Percentiles rank a stretch among this genome's conserved stretches.
These are phyloP conservation scores for Syngnathus rostellatus DNA, from an alignment of 2,797 vertebrate species.

Conservation along the genomic window DNA sequence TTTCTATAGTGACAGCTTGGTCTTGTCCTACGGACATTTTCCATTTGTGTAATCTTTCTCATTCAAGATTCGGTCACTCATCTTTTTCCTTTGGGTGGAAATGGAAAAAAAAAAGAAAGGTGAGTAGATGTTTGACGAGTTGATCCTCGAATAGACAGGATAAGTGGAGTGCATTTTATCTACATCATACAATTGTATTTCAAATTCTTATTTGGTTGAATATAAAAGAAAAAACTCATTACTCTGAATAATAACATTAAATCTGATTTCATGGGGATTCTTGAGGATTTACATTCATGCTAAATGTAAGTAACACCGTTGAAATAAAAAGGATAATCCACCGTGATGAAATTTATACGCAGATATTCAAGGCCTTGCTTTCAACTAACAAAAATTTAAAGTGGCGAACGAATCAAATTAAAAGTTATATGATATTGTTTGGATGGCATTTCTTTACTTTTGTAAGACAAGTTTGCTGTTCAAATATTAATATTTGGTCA, in stretches of 20 bases:
- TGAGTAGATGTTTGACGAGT: constrained; percentile 32
- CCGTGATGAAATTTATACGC: not conserved
- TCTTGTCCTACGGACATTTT: constrained; percentile 32
- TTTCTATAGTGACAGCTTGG: constrained; percentile 21
- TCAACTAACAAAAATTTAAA: not conserved
- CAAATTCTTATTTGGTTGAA: not conserved
- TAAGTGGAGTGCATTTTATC: constrained; percentile 32
- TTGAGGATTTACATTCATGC: constrained; percentile 33
- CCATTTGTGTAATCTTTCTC: constrained; percentile 37
- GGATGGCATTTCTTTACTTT: not conserved
- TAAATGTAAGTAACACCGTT: constrained; percentile 22
- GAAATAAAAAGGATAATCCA: constrained; percentile 13
- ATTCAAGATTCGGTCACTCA: constrained; percentile 39
- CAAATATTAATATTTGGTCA: constrained; percentile 10
- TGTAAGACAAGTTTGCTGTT: not conserved
- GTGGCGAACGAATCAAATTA: not conserved
- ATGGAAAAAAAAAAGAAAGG: constrained; percentile 29
- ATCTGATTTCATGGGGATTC: constrained; percentile 35
- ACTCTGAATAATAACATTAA: constrained; percentile 15
- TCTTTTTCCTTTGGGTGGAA: constrained; percentile 20
- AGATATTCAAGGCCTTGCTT: not conserved
- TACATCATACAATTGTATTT: constrained; percentile 5
- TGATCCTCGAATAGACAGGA: constrained; percentile 37
- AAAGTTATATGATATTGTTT: not conserved
- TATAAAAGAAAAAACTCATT: constrained; percentile 8